Percentiles rank a stretch among this genome's conserved stretches.
phyloP scores from a whole-genome alignment of 2,888 invertebrate species.

The Ectropis crepuscularia region DNA sequence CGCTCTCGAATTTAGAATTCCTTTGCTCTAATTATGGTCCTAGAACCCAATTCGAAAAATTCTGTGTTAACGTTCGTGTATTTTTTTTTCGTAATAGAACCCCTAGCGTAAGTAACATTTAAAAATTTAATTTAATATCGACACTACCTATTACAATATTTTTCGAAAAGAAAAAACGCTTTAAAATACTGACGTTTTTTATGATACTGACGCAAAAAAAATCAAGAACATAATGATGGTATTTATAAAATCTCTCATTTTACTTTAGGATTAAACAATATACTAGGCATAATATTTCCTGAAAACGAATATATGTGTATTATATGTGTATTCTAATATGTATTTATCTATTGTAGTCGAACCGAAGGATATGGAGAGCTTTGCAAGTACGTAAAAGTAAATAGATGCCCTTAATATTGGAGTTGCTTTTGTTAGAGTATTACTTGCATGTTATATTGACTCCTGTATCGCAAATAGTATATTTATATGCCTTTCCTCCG shows the following conservation, averaged over 20 bases:
- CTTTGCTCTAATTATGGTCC: slow-evolving; percentile 1
- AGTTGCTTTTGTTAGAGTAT: slow-evolving; percentile 25
- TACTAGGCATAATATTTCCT: too few relatives aligned
- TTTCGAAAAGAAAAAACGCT: too few relatives aligned
- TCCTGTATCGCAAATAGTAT: not conserved
- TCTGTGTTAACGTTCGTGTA: not conserved
- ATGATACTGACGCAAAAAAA: too few relatives aligned
- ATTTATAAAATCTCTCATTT: too few relatives aligned
- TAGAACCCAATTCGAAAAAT: not conserved
- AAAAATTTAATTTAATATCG: too few relatives aligned
- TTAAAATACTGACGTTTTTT: too few relatives aligned
- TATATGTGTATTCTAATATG: slow-evolving; percentile 47
- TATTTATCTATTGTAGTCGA: slow-evolving; percentile 82
- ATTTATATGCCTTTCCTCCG: too few relatives aligned
- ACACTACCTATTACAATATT: too few relatives aligned
- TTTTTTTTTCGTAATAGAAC: not conserved
- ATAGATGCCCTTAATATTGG: slow-evolving; percentile 19
- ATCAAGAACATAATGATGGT: too few relatives aligned
- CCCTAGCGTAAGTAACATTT: too few relatives aligned
- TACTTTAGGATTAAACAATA: too few relatives aligned
- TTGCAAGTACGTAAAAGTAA: slow-evolving; percentile 88
- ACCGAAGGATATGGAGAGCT: slow-evolving; percentile 91
- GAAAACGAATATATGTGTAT: slow-evolving; percentile 3
- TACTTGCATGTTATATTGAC: slow-evolving; percentile 12
- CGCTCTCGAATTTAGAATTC: slow-evolving; percentile 6